These are phyloP conservation scores for Sebastes nivosus DNA, from an alignment of 2,797 vertebrate species.

Conservation along the genomic window DNA sequence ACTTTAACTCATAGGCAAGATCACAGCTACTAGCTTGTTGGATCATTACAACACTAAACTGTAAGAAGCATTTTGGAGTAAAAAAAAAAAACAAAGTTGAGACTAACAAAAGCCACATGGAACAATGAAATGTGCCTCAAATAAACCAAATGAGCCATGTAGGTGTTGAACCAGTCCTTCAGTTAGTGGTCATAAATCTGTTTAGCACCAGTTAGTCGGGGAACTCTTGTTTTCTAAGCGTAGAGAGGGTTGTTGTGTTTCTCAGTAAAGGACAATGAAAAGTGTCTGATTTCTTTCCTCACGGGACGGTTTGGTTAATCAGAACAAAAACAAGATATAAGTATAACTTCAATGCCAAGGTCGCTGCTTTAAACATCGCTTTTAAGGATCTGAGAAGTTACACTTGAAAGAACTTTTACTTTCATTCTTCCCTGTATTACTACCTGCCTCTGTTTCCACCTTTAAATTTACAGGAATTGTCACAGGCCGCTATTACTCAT, in stretches of 20 bases:
- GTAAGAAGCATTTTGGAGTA: constrained; percentile 14
- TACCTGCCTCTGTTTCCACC: not conserved
- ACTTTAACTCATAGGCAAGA: not conserved
- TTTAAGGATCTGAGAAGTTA: constrained; percentile 25
- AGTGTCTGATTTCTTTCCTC: constrained; percentile 50
- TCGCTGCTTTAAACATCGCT: not conserved
- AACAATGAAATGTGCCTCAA: constrained; percentile 59
- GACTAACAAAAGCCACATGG: constrained; percentile 52
- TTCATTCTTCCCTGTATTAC: constrained; percentile 37
- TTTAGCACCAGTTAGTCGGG: constrained; percentile 40
- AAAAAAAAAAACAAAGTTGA: constrained; percentile 27
- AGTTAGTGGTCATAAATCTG: constrained; percentile 55
- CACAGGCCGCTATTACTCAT: constrained; percentile 23
- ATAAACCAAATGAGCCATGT: constrained; percentile 61
- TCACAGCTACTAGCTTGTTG: not conserved
- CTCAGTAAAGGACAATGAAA: constrained; percentile 37
- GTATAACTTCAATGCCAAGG: constrained; percentile 25
- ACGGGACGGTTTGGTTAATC: constrained; percentile 11
- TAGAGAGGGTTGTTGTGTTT: constrained; percentile 36
- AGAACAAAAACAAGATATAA: constrained; percentile 41
- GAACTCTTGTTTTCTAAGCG: constrained; percentile 29
- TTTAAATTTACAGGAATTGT: constrained; percentile 43
- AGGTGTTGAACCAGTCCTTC: constrained; percentile 54
- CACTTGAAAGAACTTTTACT: constrained; percentile 35
- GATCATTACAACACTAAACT: constrained; percentile 30